phyloP scores from a whole-genome alignment of 2,888 invertebrate genomes.

The Drosophila birchii region DNA sequence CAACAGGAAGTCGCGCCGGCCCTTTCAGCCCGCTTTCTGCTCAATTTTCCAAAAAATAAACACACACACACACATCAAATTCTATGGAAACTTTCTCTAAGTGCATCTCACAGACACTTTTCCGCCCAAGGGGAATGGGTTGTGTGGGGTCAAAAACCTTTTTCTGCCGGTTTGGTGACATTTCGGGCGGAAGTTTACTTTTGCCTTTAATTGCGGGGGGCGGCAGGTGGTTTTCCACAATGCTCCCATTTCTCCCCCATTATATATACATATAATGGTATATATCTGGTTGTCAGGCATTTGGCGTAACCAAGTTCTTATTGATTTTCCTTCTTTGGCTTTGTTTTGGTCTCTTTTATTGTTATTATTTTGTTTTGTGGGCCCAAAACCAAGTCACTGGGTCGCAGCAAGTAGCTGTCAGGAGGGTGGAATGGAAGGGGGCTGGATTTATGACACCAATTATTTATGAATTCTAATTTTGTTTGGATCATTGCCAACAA shows the following conservation, averaged over 20 bases:
- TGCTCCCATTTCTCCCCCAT: not conserved
- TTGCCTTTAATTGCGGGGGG: constrained; percentile 63
- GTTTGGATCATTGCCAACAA: constrained; percentile 74
- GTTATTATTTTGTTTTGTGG: constrained; percentile 21
- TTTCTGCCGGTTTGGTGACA: constrained; percentile 63
- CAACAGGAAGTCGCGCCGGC: constrained; percentile 15
- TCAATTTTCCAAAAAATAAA: not conserved
- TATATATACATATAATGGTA: not conserved
- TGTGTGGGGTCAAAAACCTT: constrained; percentile 73
- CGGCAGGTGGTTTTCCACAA: constrained; percentile 13
- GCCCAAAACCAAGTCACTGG: constrained; percentile 66
- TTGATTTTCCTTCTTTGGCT: constrained; percentile 56
- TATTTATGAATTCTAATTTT: constrained; percentile 80
- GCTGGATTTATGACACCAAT: constrained; percentile 75
- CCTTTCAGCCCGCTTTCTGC: constrained; percentile 3
- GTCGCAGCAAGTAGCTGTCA: constrained; percentile 49
- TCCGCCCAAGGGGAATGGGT: not conserved
- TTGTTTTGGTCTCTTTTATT: constrained; percentile 38
- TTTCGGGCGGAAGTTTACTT: constrained; percentile 67
- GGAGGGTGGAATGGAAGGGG: not conserved
- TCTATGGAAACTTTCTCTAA: not conserved
- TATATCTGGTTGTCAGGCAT: constrained; percentile 59
- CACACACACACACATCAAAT: not conserved
- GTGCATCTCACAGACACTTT: not conserved
- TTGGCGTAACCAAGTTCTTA: constrained; percentile 63